phyloP scores from a whole-genome alignment of 2,888 invertebrate species.

The Tetramorium bicarinatum region DNA sequence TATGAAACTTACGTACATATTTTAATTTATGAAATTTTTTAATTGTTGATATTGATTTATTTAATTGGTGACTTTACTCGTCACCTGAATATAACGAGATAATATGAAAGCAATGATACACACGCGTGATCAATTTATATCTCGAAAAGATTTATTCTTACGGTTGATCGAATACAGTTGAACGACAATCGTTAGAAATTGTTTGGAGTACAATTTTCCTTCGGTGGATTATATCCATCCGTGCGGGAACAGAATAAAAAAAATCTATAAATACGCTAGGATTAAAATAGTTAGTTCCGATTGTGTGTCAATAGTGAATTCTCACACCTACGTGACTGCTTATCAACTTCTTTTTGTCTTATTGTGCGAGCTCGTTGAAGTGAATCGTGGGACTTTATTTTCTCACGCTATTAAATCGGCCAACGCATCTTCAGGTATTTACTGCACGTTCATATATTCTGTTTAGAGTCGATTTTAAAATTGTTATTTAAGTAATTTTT shows the following conservation, averaged over 20 bases:
- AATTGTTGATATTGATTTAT: neutral
- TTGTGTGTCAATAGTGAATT: constrained; percentile 21
- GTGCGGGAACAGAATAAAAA: neutral
- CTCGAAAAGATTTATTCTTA: constrained; percentile 3
- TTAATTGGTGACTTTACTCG: neutral
- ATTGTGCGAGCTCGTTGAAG: neutral
- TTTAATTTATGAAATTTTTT: neutral
- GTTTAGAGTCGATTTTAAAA: neutral
- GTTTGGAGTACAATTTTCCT: constrained; percentile 14
- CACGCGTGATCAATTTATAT: neutral
- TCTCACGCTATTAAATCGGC: neutral
- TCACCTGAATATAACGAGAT: neutral
- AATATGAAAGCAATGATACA: neutral
- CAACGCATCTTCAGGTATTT: constrained; percentile 1
- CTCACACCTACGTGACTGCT: constrained; percentile 16
- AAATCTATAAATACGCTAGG: constrained; percentile 10
- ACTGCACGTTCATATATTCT: neutral
- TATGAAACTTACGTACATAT: neutral
- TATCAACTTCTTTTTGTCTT: constrained; percentile 5
- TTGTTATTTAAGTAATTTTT: neutral
- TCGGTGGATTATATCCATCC: constrained; percentile 4
- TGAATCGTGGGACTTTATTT: constrained; percentile 22
- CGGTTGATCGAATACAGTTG: neutral
- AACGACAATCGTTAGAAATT: constrained; percentile 27
- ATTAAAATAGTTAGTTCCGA: constrained; percentile 30